These are phyloP conservation scores for Lates japonicus DNA, from an alignment of 2,797 vertebrate genomes.

Conservation along the genomic window DNA sequence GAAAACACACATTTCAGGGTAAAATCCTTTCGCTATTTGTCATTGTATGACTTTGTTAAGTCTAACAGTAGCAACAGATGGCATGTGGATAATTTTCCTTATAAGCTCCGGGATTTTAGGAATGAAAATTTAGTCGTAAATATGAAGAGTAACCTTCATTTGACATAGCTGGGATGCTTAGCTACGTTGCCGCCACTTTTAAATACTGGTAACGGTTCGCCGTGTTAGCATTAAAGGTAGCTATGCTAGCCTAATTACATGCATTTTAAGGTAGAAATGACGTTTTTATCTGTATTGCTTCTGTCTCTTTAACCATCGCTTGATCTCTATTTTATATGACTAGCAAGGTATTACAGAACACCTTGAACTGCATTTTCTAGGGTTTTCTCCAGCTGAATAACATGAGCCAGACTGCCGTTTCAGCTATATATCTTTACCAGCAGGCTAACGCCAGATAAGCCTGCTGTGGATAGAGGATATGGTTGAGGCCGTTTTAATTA, in stretches of 20 bases:
- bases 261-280: neutral
- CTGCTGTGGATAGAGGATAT: neutral
- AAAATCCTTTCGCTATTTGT: slow-evolving; percentile 57
- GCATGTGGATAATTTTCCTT: neutral
- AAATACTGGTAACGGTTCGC: slow-evolving; percentile 42
- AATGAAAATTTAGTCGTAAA: slow-evolving; percentile 42
- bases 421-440: slow-evolving; percentile 4
- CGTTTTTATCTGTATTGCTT: neutral
- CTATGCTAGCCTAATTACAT: neutral
- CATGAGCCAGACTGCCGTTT: slow-evolving; percentile 8
- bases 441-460: slow-evolving; percentile 40
- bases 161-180: slow-evolving; percentile 85
- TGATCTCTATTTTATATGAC: neutral
- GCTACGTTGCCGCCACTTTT: slow-evolving; percentile 58
- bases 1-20: slow-evolving; percentile 80
- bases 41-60: neutral
- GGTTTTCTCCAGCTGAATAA: slow-evolving; percentile 9
- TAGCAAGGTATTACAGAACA: neutral
- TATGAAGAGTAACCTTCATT: slow-evolving; percentile 87
- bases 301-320: neutral
- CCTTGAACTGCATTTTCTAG: neutral
- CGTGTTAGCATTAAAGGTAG: slow-evolving; percentile 40
- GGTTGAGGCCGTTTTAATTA: slow-evolving; percentile 16
- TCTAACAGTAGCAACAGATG: neutral
- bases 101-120: slow-evolving; percentile 10